Evolutionary conservation across 2,113 vertebrate species (phyloP), one percentile per base, ranked within the genome.

Genomic region (Noctilio leporinus): DNA sequence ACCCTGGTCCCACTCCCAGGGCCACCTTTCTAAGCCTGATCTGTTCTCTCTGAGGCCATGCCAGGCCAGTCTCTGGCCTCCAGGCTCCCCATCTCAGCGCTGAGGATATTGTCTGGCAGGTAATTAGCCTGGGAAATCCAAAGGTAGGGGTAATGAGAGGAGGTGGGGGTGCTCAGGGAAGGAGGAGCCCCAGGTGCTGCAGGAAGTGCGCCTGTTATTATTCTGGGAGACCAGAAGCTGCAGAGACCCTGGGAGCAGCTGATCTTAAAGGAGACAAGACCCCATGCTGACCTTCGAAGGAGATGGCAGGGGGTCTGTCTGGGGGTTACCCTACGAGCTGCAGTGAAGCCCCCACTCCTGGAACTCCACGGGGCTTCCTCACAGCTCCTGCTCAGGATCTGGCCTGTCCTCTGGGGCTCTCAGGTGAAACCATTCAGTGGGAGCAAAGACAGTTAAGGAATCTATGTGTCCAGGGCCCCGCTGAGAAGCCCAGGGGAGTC

Each of bases 221-320:
- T 81, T 64, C 78, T 51, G 49, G 40, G 67, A 47, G 65, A 72
- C 33, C 5, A 14, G 33, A 70, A 70, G 69, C 72, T 28, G n/a
- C 16, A n/a, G 10, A 59, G 64, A 35, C 24, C 19, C 16, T 3
- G 51, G 49, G 33, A 77, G 55, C 70, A 59, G 89, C 1, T 0
- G n/a, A 30, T 96, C 72, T 96, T 93, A 93, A 96, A 96, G 91
- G 67, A 91, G 81, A 85, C 70, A 35, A 75, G 87, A 82, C 3
- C 64, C 59, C 4, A 7, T 84, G 78, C 57, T 72, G 76, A 51
- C 6, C 59, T 16, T 69, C 53, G 38, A 0, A 1, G 49, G 45
- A 91, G 14, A 28, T 19, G 28, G 43, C 2, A 4, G 28, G 75
- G 3, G 28, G 75, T 86, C 59, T 35, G 22, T 10, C 10, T 3